phyloP scores from a whole-genome alignment of 2,797 vertebrate genomes.

The Rhinichthys osculus region DNA sequence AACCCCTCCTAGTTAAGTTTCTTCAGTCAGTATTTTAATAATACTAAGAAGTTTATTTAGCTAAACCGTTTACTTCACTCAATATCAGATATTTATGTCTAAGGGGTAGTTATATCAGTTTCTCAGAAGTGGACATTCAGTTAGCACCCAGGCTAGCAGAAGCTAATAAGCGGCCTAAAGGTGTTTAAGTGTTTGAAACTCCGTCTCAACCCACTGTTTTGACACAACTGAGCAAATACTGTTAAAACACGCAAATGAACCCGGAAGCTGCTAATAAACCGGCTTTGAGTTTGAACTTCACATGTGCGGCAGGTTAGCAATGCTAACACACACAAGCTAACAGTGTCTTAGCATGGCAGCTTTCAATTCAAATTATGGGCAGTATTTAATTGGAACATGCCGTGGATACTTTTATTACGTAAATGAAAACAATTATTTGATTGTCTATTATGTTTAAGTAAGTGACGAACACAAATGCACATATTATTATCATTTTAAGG shows the following conservation, averaged over 20 bases:
- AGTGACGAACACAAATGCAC: not conserved
- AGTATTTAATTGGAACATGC: not conserved
- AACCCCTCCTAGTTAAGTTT: not conserved
- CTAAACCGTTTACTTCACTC: not conserved
- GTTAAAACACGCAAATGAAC: not conserved
- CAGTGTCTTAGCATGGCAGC: constrained; percentile 13
- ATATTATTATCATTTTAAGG: not conserved
- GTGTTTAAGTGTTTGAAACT: no score
- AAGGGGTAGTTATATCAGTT: not conserved
- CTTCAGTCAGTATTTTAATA: not conserved
- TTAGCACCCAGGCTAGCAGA: constrained; percentile 26
- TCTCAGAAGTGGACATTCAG: not conserved
- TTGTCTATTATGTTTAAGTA: not conserved
- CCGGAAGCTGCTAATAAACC: not conserved
- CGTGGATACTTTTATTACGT: not conserved
- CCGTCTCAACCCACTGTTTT: not conserved
- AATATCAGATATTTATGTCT: not conserved
- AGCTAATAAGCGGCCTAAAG: constrained; percentile 28
- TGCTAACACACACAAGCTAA: constrained; percentile 36
- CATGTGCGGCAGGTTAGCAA: constrained; percentile 17
- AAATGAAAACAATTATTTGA: not conserved
- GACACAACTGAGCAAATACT: not conserved
- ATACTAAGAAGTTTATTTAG: not conserved
- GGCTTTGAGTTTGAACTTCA: not conserved
- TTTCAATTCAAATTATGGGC: not conserved